These are phyloP conservation scores for Scleropages formosus DNA, from an alignment of 2,797 vertebrate genomes.

Conservation along the genomic window DNA sequence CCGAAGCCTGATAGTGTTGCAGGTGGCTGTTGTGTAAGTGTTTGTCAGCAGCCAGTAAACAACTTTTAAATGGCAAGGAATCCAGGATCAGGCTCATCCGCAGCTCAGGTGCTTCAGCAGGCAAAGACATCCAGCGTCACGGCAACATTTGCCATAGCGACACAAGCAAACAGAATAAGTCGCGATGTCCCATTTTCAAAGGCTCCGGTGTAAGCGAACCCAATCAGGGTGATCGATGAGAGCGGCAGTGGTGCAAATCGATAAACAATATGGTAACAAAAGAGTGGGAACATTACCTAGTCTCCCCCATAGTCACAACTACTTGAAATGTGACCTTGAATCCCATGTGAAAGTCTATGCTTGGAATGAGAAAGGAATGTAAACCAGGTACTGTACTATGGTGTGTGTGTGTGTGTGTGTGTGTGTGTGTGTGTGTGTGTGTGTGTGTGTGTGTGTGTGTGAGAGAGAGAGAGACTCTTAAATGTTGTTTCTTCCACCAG, in stretches of 20 bases:
- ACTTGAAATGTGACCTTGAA: too few species aligned
- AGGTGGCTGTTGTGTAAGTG: neutral
- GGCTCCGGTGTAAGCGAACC: constrained; percentile 56
- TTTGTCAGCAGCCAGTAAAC: neutral
- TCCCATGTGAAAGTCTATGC: too few species aligned
- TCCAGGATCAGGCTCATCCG: neutral
- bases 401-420: too few species aligned
- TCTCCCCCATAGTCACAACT: neutral
- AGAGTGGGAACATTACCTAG: constrained; percentile 47
- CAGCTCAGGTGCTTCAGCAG: neutral
- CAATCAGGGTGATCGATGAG: constrained; percentile 61
- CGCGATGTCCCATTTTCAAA: constrained; percentile 56
- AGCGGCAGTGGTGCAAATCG: constrained; percentile 57
- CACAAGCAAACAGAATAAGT: constrained; percentile 53
- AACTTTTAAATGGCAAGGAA: constrained; percentile 4
- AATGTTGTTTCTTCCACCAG: too few species aligned
- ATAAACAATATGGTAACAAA: constrained; percentile 53
- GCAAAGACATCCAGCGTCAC: neutral
- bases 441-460: too few species aligned
- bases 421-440: too few species aligned
- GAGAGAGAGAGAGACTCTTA: too few species aligned
- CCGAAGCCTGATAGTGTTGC: neutral
- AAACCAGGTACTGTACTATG: too few species aligned
- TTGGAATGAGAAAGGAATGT: too few species aligned
- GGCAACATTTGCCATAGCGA: constrained; percentile 8